Base-by-base conservation (phyloP, 2,888 invertebrate species). In the Ligdia adustata region DNA sequence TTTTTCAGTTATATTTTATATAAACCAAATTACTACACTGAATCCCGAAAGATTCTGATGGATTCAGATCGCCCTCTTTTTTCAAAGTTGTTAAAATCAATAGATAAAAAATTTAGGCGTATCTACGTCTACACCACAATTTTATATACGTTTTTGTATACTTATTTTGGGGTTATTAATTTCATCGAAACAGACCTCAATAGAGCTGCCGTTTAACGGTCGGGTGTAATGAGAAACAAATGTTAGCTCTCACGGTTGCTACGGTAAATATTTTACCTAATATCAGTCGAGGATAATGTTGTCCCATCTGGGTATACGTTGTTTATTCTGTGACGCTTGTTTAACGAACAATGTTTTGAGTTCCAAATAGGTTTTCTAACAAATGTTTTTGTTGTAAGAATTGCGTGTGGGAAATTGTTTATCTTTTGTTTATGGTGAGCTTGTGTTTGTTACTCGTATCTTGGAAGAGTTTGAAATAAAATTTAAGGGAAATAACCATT, bases 221-320 rank as follows among this genome's bases (percentile, higher is more conserved):
- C 44, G 31, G 31, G 45, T 46, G 45, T 74, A 74, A 79, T 78
- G 78, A 77, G 75, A 78, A 73, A 66, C 69, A 79, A 77, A 79
- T 73, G 68, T 79, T 77, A 46, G 67, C 64, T 69, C 62, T 48
- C 63, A 63, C 65, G 63, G 59, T 58, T 60, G 46, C 37, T 52
- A 52, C 40, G 46, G 68, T 67, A 72, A 75, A 75, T 66, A 69
- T 65, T 64, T 35, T 63, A 64, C 34, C 16, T 46, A 24, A 57
- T 61, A 64, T 57, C 53, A 55, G 40, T 48, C 47, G 57, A 33
- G 60, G 55, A 66, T 62, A 59, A 58, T 55, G 47, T 57, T 52
- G 24, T 46, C 33, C 31, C 38, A 39, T 44, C 26, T 34, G 26
- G 29, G 11, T 28, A 12, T 29, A 9, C 4, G 5, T 12, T 45